Conservation (phyloP, 2,797 vertebrate genomes). For the Sebastes vulpes region DNA sequence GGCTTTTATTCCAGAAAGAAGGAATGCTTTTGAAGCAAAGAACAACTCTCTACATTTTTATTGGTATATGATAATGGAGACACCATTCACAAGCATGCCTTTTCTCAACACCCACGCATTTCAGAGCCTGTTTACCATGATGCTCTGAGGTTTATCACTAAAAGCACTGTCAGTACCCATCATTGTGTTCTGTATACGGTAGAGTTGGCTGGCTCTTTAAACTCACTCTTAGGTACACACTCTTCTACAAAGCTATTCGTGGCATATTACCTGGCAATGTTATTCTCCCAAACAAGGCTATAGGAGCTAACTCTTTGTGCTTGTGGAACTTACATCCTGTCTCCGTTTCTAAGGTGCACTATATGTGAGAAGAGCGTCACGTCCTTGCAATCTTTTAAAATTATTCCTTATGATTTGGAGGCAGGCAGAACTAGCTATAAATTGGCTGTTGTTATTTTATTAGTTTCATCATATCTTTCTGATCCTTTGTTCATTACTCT, state of each 20-base stretch:
- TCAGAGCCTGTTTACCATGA: neutral
- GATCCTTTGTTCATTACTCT: no score
- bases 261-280: neutral
- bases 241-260: neutral
- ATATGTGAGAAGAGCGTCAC: neutral
- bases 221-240: neutral
- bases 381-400: neutral
- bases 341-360: neutral
- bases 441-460: neutral
- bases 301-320: neutral
- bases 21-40: neutral
- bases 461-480: neutral
- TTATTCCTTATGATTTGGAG: neutral
- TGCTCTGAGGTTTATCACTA: neutral
- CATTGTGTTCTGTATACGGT: neutral
- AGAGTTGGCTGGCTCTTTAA: neutral
- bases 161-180: neutral
- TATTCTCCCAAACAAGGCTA: neutral
- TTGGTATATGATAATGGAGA: slow-evolving; percentile 2
- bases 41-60: neutral
- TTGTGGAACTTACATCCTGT: neutral
- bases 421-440: neutral
- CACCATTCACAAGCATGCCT: neutral
- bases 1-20: neutral
- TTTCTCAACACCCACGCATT: neutral